Evolutionary conservation across 2,113 vertebrate species (phyloP), one percentile per base, ranked within the genome.

Genomic region (Turdus rufiventris): DNA sequence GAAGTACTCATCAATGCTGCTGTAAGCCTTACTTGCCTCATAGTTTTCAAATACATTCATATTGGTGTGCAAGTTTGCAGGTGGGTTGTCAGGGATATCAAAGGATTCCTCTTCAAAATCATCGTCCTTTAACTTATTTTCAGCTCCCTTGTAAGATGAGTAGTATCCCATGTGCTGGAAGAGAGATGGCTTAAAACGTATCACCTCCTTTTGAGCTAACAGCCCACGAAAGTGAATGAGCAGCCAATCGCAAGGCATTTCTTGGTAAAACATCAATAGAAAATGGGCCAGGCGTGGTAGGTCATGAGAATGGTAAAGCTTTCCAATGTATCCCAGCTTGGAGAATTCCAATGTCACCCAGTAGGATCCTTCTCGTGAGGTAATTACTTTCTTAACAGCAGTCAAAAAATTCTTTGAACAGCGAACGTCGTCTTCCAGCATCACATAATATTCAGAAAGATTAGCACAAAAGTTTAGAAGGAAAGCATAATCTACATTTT

Each of bases 91-190:
- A 3, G 99, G 99, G 65, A 99, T 98, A 91, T 99, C 99, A 62
- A 99, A 97, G 7, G 98, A 98, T 88, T 99, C 99, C 62, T 99
- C 99, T 96, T 99, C 99, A 84, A 99, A 99, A 95, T 99, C 99
- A 45, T 99, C 99, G 77, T 99, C 99, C 91, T 99, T 99, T 81
- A 99, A 97, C 80, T 99, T 99, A 95, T 99, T 99, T 95, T 99
- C 99, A 2, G 98, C 98, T 42, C 99, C 99, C 95, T 99, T 99
- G 84, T 99, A 99, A 12, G 99, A 99, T 2, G 99, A 99, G 82
- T 99, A 99, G 97, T 99, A 99, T 76, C 99, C 99, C 99, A 99
- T 99, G 95, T 99, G 99, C 92, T 99, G 99, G 96, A 99, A 99
- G 67, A 99, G 98, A n/a, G 99, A 99, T 67, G 99, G 99, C 96